These are phyloP conservation scores for Gracilinanus agilis DNA, from an alignment of 2,113 vertebrate species.

Conservation along the genomic window DNA sequence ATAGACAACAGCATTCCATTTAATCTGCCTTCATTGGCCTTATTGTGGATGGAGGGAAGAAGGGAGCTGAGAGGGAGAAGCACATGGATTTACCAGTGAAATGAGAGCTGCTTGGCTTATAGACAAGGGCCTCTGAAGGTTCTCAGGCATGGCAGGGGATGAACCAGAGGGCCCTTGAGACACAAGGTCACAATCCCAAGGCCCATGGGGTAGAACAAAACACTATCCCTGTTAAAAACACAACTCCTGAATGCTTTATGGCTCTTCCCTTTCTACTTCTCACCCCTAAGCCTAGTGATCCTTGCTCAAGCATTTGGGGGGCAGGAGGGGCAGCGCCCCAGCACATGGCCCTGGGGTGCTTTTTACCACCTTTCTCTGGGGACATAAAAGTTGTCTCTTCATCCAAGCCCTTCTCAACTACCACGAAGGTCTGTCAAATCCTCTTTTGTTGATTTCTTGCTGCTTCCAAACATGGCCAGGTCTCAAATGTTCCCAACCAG, in stretches of 20 bases:
- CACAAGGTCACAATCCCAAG: neutral
- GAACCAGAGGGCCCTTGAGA: neutral
- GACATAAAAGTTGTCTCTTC: no score
- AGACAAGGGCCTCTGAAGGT: fast-evolving
- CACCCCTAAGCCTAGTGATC: no score
- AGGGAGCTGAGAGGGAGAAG: no score
- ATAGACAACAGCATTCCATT: neutral
- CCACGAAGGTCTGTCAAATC: neutral
- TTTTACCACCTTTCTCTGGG: neutral
- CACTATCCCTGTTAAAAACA: neutral
- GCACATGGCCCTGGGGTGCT: no score
- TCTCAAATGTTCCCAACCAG: neutral
- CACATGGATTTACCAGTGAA: neutral
- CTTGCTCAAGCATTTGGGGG: no score
- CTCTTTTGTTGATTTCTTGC: neutral
- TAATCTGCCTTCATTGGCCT: no score
- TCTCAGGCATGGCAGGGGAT: neutral
- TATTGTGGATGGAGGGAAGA: no score
- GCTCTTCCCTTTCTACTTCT: neutral
- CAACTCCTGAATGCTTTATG: neutral
- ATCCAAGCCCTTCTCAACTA: neutral
- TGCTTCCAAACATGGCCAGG: neutral
- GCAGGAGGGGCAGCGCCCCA: no score
- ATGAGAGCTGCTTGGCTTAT: neutral
- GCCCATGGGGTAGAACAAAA: no score